phyloP scores from a whole-genome alignment of 2,113 vertebrate species.

The Ciconia maguari region DNA sequence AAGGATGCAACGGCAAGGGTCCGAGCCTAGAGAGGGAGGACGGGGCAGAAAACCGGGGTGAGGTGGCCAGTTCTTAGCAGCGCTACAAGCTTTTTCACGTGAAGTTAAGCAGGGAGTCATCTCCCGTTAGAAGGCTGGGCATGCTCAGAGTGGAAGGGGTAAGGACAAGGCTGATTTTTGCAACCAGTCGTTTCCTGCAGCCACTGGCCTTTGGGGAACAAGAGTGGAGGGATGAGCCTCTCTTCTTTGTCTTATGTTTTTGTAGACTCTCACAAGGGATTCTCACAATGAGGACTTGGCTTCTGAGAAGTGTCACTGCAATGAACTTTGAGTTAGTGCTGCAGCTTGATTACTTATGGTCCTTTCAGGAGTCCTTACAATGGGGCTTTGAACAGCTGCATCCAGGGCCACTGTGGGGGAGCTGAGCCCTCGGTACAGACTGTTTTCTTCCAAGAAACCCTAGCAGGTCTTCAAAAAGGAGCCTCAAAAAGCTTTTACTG shows the following conservation, averaged over 20 bases:
- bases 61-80: background rate
- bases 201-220: background rate
- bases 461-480: slow-evolving; percentile 38
- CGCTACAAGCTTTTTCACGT: background rate
- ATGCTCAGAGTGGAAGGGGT: background rate
- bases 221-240: background rate
- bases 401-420: background rate
- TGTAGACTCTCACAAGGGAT: background rate
- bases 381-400: slow-evolving; percentile 34
- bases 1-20: no score
- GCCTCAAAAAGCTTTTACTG: slow-evolving; percentile 45
- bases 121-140: background rate
- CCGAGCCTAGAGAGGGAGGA: background rate
- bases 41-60: background rate
- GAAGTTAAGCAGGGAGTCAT: background rate
- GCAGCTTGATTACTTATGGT: background rate
- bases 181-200: background rate
- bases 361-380: slow-evolving; percentile 32
- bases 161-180: background rate
- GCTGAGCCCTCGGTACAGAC: slow-evolving; percentile 6
- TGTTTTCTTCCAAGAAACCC: slow-evolving; percentile 66
- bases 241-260: background rate
- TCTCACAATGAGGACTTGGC: background rate
- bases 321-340: background rate
- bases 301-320: background rate